Percentiles rank a stretch among this genome's conserved stretches.
Evolutionary conservation across 2,113 vertebrate species (phyloP).

Genomic region (Apeltes quadracus): DNA sequence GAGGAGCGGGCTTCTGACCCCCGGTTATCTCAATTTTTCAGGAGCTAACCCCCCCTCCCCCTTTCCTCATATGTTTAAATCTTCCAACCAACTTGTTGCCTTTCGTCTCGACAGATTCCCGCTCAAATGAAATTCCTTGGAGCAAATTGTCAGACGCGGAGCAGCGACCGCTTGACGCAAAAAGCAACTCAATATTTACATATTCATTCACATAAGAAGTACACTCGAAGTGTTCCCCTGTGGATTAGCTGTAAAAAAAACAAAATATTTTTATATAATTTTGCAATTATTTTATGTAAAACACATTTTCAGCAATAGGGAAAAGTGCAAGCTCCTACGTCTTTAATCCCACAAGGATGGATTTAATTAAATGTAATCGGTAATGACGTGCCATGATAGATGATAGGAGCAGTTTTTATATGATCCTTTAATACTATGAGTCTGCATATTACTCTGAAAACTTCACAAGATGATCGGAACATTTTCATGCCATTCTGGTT

Average conservation of each 20-base stretch:
- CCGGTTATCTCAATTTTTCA: not conserved
- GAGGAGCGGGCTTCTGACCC: not conserved
- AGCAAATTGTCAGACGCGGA: not conserved
- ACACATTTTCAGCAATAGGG: not conserved
- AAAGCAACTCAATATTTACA: not conserved
- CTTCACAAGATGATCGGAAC: slow-evolving; percentile 13
- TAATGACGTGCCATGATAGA: not conserved
- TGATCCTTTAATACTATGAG: not conserved
- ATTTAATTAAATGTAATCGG: not conserved
- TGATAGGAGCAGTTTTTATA: not conserved
- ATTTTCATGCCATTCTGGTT: slow-evolving; percentile 34
- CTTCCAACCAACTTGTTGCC: not conserved
- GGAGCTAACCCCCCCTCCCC: not conserved
- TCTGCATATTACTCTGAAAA: slow-evolving; percentile 10
- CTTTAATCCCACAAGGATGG: slow-evolving; percentile 15
- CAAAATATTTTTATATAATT: not conserved
- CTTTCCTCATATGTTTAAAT: not conserved
- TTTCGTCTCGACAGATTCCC: not conserved
- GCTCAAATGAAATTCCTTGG: not conserved
- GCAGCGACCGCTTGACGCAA: not conserved
- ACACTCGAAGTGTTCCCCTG: not conserved
- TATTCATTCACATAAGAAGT: too few relatives aligned
- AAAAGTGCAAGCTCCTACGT: not conserved
- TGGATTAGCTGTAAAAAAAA: not conserved
- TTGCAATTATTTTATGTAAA: not conserved